phyloP scores from a whole-genome alignment of 2,888 invertebrate species.

The Pterobdella sp. region DNA sequence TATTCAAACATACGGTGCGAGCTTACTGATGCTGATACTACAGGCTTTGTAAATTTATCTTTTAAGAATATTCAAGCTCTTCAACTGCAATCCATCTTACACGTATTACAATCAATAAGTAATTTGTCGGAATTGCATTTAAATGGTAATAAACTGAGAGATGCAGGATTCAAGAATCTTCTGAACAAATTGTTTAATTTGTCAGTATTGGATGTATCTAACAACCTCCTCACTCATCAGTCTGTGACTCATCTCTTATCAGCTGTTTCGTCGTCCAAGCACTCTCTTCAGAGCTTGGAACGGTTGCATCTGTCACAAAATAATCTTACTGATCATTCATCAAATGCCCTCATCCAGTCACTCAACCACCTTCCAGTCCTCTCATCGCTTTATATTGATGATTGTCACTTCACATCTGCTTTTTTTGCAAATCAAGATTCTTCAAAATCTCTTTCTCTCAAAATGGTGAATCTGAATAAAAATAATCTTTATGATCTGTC shows the following conservation, averaged over 20 bases:
- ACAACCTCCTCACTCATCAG: slow-evolving; percentile 13
- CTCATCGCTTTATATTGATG: not conserved
- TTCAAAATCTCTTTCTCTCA: not conserved
- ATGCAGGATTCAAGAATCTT: slow-evolving; percentile 17
- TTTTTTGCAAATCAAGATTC: not conserved
- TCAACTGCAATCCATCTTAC: slow-evolving; percentile 1
- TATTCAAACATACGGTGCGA: slow-evolving; percentile 11
- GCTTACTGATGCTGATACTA: not conserved
- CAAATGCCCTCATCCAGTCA: not conserved
- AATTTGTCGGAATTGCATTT: slow-evolving; percentile 12
- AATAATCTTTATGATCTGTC: not conserved
- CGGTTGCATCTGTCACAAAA: not conserved
- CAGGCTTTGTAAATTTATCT: not conserved
- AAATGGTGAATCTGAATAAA: not conserved
- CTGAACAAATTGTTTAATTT: not conserved
- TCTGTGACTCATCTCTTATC: slow-evolving; percentile 2
- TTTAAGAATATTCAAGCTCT: not conserved
- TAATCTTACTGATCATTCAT: not conserved
- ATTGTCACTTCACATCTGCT: not conserved
- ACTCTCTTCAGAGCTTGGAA: slow-evolving; percentile 18
- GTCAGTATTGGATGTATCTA: not conserved
- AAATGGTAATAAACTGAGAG: slow-evolving; percentile 21
- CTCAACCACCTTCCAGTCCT: not conserved
- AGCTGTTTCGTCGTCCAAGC: not conserved
- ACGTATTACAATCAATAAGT: slow-evolving; percentile 13